Conservation (phyloP, 2,888 invertebrate species). For the Keiferia lycopersicella region DNA sequence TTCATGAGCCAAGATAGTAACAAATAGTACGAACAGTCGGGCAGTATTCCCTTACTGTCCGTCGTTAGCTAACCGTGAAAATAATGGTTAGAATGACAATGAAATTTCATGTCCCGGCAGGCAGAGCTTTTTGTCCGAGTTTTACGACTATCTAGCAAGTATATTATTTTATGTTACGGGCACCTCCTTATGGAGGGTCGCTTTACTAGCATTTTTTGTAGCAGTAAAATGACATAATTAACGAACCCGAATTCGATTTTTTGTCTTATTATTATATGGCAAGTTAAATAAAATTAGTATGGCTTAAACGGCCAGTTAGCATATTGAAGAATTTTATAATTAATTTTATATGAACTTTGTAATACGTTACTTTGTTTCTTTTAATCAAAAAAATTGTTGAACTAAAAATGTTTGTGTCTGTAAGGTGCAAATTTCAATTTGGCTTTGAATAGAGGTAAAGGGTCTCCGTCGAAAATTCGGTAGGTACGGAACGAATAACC, state of each 20-base stretch:
- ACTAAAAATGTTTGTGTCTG: neutral
- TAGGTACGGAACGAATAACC: slow-evolving; percentile 17
- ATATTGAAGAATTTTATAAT: too few relatives aligned
- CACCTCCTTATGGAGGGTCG: slow-evolving; percentile 16
- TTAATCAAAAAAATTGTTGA: too few relatives aligned
- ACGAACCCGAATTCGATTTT: neutral
- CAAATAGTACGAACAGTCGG: too few relatives aligned
- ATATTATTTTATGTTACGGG: slow-evolving; percentile 9
- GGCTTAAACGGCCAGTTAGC: too few relatives aligned
- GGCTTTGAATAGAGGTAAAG: neutral
- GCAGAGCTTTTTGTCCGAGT: slow-evolving; percentile 12
- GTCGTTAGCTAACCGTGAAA: slow-evolving; percentile 25
- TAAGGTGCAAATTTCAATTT: neutral
- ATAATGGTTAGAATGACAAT: slow-evolving; percentile 19
- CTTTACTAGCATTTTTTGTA: slow-evolving; percentile 13
- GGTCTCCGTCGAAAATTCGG: neutral
- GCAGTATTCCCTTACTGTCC: neutral
- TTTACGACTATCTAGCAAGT: slow-evolving; percentile 13
- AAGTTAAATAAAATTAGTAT: too few relatives aligned
- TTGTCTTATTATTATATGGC: too few relatives aligned
- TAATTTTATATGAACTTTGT: too few relatives aligned
- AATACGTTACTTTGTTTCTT: too few relatives aligned
- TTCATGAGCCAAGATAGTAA: neutral
- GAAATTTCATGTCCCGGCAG: slow-evolving; percentile 19
- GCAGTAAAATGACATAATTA: neutral